Conservation (phyloP, 1,140 invertebrate species). For the Rhyzopertha dominica region DNA sequence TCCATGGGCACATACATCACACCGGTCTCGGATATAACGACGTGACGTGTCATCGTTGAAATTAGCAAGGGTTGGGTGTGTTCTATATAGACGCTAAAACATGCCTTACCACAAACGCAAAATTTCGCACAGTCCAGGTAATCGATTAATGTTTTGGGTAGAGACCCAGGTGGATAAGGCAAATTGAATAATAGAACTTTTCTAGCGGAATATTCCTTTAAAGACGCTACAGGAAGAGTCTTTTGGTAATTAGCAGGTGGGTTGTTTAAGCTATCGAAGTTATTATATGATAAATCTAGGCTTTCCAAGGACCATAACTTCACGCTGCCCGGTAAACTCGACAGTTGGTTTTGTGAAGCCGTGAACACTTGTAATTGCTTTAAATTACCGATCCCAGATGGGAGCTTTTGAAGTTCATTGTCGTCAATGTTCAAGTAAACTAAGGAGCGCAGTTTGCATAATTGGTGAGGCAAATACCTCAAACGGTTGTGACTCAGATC, state of each 20-base stretch:
- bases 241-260: constrained; percentile 19
- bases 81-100: constrained; percentile 49
- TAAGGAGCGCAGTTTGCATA: constrained; percentile 56
- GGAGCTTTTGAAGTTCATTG: constrained; percentile 52
- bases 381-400: constrained; percentile 42
- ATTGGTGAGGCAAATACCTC: constrained; percentile 52
- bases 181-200: constrained; percentile 42
- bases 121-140: constrained; percentile 57
- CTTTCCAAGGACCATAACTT: constrained; percentile 49
- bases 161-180: constrained; percentile 52
- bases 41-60: constrained; percentile 45
- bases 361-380: constrained; percentile 32
- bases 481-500: constrained; percentile 61
- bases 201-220: constrained; percentile 31
- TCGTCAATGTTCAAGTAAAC: constrained; percentile 51
- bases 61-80: constrained; percentile 44
- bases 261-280: constrained; percentile 36
- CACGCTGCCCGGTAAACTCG: constrained; percentile 54
- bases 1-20: constrained; percentile 48
- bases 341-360: constrained; percentile 53
- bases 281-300: constrained; percentile 55
- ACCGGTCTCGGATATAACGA: constrained; percentile 44
- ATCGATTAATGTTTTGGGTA: constrained; percentile 55
- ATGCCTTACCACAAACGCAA: constrained; percentile 57
- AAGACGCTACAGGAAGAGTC: constrained; percentile 24